These are phyloP conservation scores for Cygnus atratus DNA, from an alignment of 2,113 vertebrate genomes.

Conservation along the genomic window DNA sequence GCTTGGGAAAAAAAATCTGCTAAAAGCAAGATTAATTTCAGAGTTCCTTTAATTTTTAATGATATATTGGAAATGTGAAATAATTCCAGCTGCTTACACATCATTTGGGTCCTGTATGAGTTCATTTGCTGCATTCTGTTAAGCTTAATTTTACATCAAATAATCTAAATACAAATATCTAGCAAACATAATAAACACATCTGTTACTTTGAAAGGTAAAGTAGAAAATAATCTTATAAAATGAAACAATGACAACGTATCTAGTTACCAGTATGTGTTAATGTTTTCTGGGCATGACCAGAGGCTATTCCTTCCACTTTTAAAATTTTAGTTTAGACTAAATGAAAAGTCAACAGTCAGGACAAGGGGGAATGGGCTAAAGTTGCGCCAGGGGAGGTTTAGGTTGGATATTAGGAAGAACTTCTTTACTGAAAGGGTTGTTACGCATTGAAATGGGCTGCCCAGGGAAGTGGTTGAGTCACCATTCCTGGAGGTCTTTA, in stretches of 20 bases:
- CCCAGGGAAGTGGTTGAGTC: too few relatives aligned
- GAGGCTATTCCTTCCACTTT: neutral
- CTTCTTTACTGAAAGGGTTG: too few relatives aligned
- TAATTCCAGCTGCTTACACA: neutral
- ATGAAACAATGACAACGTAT: neutral
- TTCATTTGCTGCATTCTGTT: neutral
- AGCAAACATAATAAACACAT: neutral
- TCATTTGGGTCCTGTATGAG: neutral
- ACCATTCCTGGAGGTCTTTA: too few relatives aligned
- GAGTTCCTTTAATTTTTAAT: neutral
- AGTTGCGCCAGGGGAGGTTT: too few relatives aligned
- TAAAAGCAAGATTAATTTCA: neutral
- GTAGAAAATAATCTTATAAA: neutral
- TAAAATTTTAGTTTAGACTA: neutral
- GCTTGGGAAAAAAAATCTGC: neutral
- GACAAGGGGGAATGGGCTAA: too few relatives aligned
- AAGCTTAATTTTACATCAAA: neutral
- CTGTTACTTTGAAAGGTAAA: neutral
- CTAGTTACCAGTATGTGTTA: neutral
- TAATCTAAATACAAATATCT: neutral
- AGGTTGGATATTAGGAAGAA: too few relatives aligned
- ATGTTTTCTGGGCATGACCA: neutral
- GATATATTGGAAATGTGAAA: neutral
- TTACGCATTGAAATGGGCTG: too few relatives aligned
- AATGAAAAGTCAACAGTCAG: neutral